phyloP scores from a whole-genome alignment of 2,888 invertebrate genomes.

The Watsonalla binaria region DNA sequence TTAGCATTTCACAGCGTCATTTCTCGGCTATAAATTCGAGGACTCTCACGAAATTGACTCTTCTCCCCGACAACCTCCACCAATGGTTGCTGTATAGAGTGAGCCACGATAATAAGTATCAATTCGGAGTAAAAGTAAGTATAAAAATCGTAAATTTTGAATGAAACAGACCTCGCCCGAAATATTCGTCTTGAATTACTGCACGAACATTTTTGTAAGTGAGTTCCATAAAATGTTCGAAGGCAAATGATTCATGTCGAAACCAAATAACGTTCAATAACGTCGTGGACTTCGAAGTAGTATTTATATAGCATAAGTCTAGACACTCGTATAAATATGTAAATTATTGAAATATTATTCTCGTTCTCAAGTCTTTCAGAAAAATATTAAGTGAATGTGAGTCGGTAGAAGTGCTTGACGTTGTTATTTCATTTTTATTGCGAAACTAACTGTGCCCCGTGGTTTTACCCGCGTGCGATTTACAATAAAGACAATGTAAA shows the following conservation, averaged over 20 bases:
- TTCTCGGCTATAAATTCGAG: conserved; percentile 5
- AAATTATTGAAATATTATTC: no score
- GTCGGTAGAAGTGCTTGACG: no score
- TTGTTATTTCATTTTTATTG: no score
- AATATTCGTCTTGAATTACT: neutral
- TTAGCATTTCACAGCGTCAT: conserved; percentile 1
- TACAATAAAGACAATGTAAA: no score
- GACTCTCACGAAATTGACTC: conserved; percentile 7
- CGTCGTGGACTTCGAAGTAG: neutral
- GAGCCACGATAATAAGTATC: conserved; percentile 11
- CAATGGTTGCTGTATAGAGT: conserved; percentile 11
- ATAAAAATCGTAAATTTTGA: conserved; percentile 19
- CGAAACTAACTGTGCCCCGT: no score
- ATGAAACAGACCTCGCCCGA: conserved; percentile 12
- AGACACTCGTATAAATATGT: no score
- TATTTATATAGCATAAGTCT: no score
- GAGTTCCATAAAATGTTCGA: neutral
- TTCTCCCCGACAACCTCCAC: conserved; percentile 1
- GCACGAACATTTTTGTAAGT: neutral
- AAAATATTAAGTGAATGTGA: no score
- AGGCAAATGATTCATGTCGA: neutral
- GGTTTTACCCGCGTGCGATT: no score
- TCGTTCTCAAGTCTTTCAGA: no score
- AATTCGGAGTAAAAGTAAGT: no score
- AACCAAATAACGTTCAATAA: neutral